These are phyloP conservation scores for Anoura caudifer DNA, from an alignment of 2,113 vertebrate genomes.

Conservation along the genomic window DNA sequence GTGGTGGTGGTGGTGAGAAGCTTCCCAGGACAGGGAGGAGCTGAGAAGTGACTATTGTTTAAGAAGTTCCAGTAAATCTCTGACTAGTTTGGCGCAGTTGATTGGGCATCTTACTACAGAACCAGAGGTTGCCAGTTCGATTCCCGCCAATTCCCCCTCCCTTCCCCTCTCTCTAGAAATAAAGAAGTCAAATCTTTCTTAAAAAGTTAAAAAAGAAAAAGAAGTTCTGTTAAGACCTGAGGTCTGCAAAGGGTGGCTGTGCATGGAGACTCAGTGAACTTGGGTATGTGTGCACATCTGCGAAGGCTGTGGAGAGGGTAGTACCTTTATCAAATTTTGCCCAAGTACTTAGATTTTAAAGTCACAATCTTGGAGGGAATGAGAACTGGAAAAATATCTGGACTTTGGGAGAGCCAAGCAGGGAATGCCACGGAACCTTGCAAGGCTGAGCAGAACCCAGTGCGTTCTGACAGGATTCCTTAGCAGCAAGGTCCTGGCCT, in stretches of 20 bases:
- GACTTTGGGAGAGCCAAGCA: neutral
- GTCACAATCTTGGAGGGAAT: neutral
- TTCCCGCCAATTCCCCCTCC: too few species aligned
- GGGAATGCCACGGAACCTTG: neutral
- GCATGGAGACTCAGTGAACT: neutral
- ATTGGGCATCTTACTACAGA: too few species aligned
- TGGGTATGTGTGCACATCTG: too few species aligned
- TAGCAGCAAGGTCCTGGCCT: neutral
- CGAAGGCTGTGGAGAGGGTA: neutral
- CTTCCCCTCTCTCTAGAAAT: too few species aligned
- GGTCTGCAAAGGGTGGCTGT: neutral
- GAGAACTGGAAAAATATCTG: neutral
- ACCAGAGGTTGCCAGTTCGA: too few species aligned
- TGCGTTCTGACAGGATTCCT: neutral
- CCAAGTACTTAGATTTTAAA: constrained; percentile 2
- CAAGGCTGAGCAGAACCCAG: neutral
- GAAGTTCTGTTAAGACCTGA: neutral
- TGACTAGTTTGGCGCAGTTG: too few species aligned
- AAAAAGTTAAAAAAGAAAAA: neutral
- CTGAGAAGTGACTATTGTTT: neutral
- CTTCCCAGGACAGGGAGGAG: neutral
- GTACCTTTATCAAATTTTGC: neutral
- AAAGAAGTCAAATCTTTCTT: too few species aligned
- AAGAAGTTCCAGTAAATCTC: neutral
- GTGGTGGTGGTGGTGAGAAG: neutral